Evolutionary conservation across 1,140 invertebrate genomes (phyloP), one percentile per base, ranked within the genome.

Genomic region (Drosophila malerkotliana): DNA sequence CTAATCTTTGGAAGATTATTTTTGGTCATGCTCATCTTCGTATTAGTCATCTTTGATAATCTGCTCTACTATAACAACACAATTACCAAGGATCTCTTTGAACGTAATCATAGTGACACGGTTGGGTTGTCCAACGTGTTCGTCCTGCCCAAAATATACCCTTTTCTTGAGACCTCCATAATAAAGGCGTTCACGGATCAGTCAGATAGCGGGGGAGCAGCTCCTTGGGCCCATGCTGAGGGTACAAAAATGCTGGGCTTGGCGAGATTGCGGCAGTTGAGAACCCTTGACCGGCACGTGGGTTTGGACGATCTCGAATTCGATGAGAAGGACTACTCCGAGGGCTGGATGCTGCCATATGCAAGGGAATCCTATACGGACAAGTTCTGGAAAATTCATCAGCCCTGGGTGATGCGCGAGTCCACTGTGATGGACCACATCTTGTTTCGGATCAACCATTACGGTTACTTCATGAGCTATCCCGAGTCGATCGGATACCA

Each of bases 341-440:
- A 85, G 6, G 47, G 61, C 21, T 91, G 89, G 89, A 15, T 30
- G 2, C 12, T 77, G 24, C 82, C 81, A 0, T 64, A 85, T 28
- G 21, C 55, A 24, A 44, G 57, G 2, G 45, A 73, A 3, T 60
- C 67, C 4, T 91, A 85, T 32, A 58, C 69, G 10, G 44, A 79
- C 8, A 85, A 85, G 41, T 90, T 74, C 39, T 85, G 79, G 84
- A 66, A 74, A 1, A 75, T 85, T 24, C 89, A 82, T 39, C 60
- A 75, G 3, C 89, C 88, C 6, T 90, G 89, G 89, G 3, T 89
- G 14, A 44, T 72, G 8, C n/a, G 39, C 7, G 14, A 44, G 15
- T 3, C 18, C 3, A 3, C 1, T 10, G 44, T 0, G 9, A 48
- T 21, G 1, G 28, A 69, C 1, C 6, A 28, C 0, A 4, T 80